phyloP scores from a whole-genome alignment of 2,113 vertebrate species.

The Trichomycterus rosablanca region DNA sequence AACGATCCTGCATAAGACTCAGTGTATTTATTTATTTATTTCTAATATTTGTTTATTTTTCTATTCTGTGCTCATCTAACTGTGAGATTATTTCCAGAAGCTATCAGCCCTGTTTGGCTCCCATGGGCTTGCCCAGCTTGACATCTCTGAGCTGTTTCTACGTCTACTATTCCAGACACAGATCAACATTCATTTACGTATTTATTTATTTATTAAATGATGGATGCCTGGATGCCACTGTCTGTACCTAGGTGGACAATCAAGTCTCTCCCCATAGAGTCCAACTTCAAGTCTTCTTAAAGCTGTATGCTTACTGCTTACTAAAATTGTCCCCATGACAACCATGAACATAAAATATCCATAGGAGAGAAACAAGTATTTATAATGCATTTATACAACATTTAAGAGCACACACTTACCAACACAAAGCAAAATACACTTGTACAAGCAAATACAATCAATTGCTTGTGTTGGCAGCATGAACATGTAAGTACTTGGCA shows the following conservation, averaged over 20 bases:
- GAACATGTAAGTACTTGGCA: no score
- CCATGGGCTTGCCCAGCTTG: constrained; percentile 39
- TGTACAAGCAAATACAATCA: no score
- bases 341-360: constrained; percentile 22
- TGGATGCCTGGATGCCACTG: constrained; percentile 3
- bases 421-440: no score
- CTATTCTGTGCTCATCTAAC: constrained; percentile 35
- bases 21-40: no score
- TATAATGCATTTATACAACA: background rate
- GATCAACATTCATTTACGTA: constrained; percentile 5
- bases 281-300: background rate
- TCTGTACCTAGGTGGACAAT: constrained; percentile 21
- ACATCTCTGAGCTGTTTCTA: constrained; percentile 46
- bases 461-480: no score
- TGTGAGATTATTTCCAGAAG: constrained; percentile 44
- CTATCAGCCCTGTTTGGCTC: constrained; percentile 34
- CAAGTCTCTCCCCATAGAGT: background rate
- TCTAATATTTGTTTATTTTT: constrained; percentile 6
- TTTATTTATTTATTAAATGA: background rate
- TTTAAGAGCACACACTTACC: no score
- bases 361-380: background rate
- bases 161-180: no score
- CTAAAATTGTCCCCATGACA: constrained; percentile 38
- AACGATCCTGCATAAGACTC: no score
- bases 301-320: background rate